phyloP scores from a whole-genome alignment of 2,113 vertebrate genomes.

The Oreochromis spilurus region DNA sequence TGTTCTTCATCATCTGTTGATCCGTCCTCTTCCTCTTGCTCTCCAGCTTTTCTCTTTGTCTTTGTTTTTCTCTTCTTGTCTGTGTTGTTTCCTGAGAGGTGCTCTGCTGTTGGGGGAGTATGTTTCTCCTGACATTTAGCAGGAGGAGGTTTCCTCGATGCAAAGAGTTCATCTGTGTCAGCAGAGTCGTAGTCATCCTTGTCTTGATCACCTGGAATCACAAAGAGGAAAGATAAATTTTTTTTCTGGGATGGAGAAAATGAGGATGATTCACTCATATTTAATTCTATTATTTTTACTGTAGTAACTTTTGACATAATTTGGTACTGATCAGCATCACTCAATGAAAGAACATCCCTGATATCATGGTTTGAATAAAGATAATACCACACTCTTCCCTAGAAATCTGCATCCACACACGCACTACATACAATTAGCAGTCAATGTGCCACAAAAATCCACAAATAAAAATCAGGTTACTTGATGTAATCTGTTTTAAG shows the following conservation, averaged over 20 bases:
- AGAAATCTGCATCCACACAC: neutral
- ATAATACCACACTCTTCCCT: neutral
- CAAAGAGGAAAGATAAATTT: neutral
- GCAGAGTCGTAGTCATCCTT: conserved; percentile 80
- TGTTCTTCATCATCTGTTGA: conserved; percentile 79
- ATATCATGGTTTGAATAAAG: neutral
- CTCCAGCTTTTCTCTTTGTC: neutral
- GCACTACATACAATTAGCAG: neutral
- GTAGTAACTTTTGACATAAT: neutral
- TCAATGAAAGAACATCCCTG: neutral
- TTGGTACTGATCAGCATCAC: neutral
- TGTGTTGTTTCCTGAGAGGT: neutral
- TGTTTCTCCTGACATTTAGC: neutral
- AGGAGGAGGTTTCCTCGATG: conserved; percentile 47
- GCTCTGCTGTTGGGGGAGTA: neutral
- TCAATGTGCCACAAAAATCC: neutral
- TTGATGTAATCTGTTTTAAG: neutral
- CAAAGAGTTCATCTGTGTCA: conserved; percentile 87
- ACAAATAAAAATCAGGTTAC: neutral
- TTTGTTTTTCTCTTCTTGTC: neutral
- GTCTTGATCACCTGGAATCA: conserved; percentile 13
- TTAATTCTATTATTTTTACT: neutral
- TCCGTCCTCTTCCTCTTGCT: conserved; percentile 14
- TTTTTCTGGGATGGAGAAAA: neutral
- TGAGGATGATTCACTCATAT: neutral